Base-by-base conservation (phyloP, 2,113 vertebrate species). In the Terrapene triunguis region DNA sequence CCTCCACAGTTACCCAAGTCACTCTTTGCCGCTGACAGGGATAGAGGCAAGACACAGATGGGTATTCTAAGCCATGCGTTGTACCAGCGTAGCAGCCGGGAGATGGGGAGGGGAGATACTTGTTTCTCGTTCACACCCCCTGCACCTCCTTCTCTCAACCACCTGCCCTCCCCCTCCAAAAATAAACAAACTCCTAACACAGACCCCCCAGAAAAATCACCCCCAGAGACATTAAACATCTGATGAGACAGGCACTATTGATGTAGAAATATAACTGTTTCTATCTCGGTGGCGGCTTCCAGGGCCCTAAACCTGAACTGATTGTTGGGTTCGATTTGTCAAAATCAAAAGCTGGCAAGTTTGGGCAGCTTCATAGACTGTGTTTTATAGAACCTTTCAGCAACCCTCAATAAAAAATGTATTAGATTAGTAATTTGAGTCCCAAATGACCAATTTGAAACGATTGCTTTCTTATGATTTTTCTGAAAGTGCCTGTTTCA, bases 361-460 rank as follows among this genome's bases (percentile, higher is more conserved):
- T 98, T 95, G 96, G 97, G 97, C 94, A 98, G 97, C 96, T 98
- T 97, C 95, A 92, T 94, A 92, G 97, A 95, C 93, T 89, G 96
- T 98, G 97, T 98, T 98, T 98, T 98, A 98, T 98, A 96, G 97
- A 97, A 97, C 95, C 97, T 98, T 97, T 98, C 98, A 97, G 95
- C 92, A 98, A 92, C 87, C 98, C 97, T 98, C 97, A 90, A 98
- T 98, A 98, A 98, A 97, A 98, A 98, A 98, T 97, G 97, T 98
- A 98, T 98, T 98, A 98, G 97, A 98, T 98, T 97, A 98, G 98
- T 98, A 98, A 98, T 98, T 98, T 98, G 98, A 97, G 97, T 97
- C 98, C 97, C 98, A 98, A 98, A 98, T 98, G 98, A 97, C 97
- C 98, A 97, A 98, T 98, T 95, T 98, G 96, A 98, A 98, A 97